Percentiles rank a stretch among this genome's conserved stretches.
These are phyloP conservation scores for Euglossa dilemma DNA, from an alignment of 1,140 invertebrate species.

Conservation along the genomic window DNA sequence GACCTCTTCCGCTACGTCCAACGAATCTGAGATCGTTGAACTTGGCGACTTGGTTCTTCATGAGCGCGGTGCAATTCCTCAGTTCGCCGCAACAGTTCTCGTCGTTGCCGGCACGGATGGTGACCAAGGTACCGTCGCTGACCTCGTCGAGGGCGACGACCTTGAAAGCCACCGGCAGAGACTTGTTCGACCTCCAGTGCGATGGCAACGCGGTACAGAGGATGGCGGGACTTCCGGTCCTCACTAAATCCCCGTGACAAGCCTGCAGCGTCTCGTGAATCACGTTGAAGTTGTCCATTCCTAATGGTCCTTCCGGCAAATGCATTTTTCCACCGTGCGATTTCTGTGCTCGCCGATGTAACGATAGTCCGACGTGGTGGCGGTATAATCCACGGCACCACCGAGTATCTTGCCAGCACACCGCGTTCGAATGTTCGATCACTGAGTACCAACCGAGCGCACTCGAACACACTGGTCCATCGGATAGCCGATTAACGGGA, in stretches of 20 bases:
- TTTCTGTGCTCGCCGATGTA: background rate
- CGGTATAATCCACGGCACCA: background rate
- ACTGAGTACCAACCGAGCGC: background rate
- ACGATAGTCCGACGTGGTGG: background rate
- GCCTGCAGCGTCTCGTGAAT: constrained; percentile 91
- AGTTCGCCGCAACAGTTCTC: constrained; percentile 98
- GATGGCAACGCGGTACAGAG: constrained; percentile 94
- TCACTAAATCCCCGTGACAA: constrained; percentile 94
- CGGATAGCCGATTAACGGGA: background rate
- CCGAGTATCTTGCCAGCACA: background rate
- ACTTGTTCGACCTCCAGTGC: constrained; percentile 99
- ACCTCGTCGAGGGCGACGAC: constrained; percentile 95
- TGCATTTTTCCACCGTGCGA: constrained; percentile 77
- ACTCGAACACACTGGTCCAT: background rate
- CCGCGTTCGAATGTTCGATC: background rate
- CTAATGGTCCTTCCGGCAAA: constrained; percentile 83
- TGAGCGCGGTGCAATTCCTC: constrained; percentile 94
- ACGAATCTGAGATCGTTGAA: constrained; percentile 99
- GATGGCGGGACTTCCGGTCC: constrained; percentile 95
- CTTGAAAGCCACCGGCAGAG: constrained; percentile 95
- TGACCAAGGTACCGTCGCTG: constrained; percentile 96
- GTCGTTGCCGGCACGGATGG: constrained; percentile 96
- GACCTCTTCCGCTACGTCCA: constrained; percentile 95
- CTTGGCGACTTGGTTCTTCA: constrained; percentile 98
- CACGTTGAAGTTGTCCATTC: constrained; percentile 87